A percentile compares a stretch with the other conserved stretches of the same genome.
These are phyloP conservation scores for Pterobdella sp. DNA, from an alignment of 2,888 invertebrate genomes.

Conservation along the genomic window DNA sequence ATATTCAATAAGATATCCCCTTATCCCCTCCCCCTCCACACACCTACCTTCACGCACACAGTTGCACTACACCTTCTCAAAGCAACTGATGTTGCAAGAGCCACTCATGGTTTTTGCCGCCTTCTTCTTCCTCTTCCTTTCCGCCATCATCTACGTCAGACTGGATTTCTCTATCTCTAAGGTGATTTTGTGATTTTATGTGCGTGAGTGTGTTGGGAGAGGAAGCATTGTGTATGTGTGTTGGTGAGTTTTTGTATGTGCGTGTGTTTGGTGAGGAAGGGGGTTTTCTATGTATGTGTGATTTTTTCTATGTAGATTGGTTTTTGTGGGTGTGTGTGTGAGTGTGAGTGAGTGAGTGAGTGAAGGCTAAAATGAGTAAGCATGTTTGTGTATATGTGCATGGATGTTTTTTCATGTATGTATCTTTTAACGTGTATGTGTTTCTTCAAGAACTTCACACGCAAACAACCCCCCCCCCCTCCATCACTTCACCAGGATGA, in stretches of 20 bases:
- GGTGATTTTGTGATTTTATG: slow-evolving; percentile 39
- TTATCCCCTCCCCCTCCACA: not conserved
- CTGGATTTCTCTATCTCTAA: slow-evolving; percentile 83
- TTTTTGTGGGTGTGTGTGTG: not conserved
- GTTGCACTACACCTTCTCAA: slow-evolving; percentile 77
- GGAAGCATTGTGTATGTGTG: not conserved
- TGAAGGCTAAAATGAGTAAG: not conserved
- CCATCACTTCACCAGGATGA: slow-evolving; percentile 51
- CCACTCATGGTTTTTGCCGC: slow-evolving; percentile 80
- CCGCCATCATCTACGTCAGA: slow-evolving; percentile 85
- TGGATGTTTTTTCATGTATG: too few species aligned
- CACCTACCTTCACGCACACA: too few species aligned
- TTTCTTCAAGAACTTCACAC: not conserved
- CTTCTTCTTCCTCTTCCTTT: slow-evolving; percentile 77
- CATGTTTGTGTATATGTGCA: too few species aligned
- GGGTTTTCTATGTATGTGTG: too few species aligned
- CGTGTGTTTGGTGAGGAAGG: not conserved
- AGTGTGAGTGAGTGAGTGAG: not conserved
- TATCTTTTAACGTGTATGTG: too few species aligned
- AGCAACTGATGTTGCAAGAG: slow-evolving; percentile 78
- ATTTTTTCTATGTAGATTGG: too few species aligned
- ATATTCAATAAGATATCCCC: too few species aligned
- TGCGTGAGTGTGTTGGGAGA: not conserved
- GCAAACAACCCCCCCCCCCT: not conserved
- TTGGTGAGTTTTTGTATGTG: not conserved